Percentiles rank a stretch among this genome's conserved stretches.
phyloP scores from a whole-genome alignment of 2,888 invertebrate species.

The Ashinkailepas kermadecensis region DNA sequence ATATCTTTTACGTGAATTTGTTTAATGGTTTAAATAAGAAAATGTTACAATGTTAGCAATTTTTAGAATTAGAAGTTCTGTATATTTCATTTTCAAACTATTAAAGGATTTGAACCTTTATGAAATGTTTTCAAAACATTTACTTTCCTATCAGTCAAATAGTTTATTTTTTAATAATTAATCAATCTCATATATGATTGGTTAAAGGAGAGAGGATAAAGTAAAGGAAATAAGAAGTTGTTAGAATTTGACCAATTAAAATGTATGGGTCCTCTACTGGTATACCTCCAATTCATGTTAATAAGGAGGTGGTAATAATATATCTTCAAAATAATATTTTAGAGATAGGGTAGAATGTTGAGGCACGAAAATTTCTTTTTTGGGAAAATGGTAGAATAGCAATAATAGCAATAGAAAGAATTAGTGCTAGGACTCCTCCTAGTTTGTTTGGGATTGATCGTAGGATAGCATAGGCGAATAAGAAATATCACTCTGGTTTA shows the following conservation, averaged over 20 bases:
- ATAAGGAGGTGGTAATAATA: constrained; percentile 50
- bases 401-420: constrained; percentile 60
- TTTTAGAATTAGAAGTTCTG: too few species aligned
- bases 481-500: constrained; percentile 77
- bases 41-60: too few species aligned
- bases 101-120: too few species aligned
- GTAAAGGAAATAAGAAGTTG: background rate
- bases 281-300: constrained; percentile 64
- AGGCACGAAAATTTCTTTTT: constrained; percentile 52
- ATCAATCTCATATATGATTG: background rate
- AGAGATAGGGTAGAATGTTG: constrained; percentile 50
- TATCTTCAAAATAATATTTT: constrained; percentile 50
- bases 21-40: too few species aligned
- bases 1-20: too few species aligned
- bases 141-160: background rate
- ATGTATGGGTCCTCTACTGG: constrained; percentile 58
- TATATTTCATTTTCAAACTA: too few species aligned
- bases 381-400: constrained; percentile 53
- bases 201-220: background rate
- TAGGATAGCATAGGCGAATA: constrained; percentile 72
- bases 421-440: constrained; percentile 61
- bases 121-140: background rate
- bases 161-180: background rate
- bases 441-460: constrained; percentile 72
- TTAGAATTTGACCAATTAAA: background rate